These are phyloP conservation scores for Drepana arcuata DNA, from an alignment of 1,140 invertebrate species.

Conservation along the genomic window DNA sequence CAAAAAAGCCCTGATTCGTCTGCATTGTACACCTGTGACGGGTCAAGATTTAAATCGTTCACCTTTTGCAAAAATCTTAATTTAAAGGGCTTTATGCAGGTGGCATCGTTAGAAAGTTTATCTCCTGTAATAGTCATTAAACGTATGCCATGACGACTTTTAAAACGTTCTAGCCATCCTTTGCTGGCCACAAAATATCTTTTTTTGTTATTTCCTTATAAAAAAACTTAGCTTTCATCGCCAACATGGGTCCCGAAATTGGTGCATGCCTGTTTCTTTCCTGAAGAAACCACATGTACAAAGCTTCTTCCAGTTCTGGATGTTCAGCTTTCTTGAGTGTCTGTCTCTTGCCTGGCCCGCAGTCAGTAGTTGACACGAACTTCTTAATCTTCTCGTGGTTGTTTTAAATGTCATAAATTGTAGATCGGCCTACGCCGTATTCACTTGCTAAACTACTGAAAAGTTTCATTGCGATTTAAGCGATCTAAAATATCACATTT, in stretches of 20 bases:
- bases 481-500: constrained; percentile 31
- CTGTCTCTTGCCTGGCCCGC: constrained; percentile 26
- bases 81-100: constrained; percentile 23
- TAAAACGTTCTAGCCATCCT: constrained; percentile 38
- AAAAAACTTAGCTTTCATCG: constrained; percentile 37
- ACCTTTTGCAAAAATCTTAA: constrained; percentile 26
- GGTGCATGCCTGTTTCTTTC: constrained; percentile 34
- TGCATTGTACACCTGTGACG: constrained; percentile 34
- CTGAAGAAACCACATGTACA: constrained; percentile 31
- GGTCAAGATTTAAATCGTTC: constrained; percentile 29
- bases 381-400: constrained; percentile 28
- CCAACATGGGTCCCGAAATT: constrained; percentile 34
- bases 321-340: constrained; percentile 38
- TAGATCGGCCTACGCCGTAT: constrained; percentile 30
- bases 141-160: constrained; percentile 41
- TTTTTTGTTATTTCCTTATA: constrained; percentile 38
- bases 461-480: constrained; percentile 27
- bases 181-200: constrained; percentile 42
- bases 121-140: constrained; percentile 32
- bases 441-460: constrained; percentile 27
- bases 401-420: constrained; percentile 27
- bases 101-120: constrained; percentile 34
- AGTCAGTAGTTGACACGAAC: constrained; percentile 30
- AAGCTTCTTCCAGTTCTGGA: constrained; percentile 33
- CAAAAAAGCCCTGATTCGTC: constrained; percentile 35